Evolutionary conservation across 2,797 vertebrate species (phyloP), one percentile per base, ranked within the genome.

Genomic region (Perodicticus potto): DNA sequence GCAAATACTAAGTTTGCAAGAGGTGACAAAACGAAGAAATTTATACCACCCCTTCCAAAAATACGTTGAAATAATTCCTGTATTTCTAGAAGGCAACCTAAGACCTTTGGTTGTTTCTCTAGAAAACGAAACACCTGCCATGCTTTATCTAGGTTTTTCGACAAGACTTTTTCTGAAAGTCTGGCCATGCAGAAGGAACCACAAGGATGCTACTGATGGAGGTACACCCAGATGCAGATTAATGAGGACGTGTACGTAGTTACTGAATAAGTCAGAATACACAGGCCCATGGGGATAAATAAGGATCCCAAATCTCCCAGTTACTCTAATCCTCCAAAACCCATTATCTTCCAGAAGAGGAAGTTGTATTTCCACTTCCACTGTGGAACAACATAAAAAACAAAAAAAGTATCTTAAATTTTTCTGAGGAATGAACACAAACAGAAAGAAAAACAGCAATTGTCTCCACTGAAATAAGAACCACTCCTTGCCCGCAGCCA

Each of bases 361-460:
- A n/a, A 74, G 0, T 61, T 7, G 2, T 37, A 34, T 86, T 95
- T 92, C 59, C 32, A 84, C 73, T 72, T 72, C 55, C 37, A 91
- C 23, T 13, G 3, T 78, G 49, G 59, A 96, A 27, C 27, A 95
- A 69, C 92, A 23, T 84, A 13, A 61, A 70, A 93, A 87, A 85
- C 34, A 69, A 89, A 65, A 65, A 22, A 89, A 22, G 55, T 43
- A 93, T 16, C 22, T 93, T 81, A 61, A 29, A 69, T 76, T 90
- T 93, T 97, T 97, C 93, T 95, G 73, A 97, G 89, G 92, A 96
- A 96, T 91, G 49, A 93, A 93, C 40, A 93, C 32, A 29, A 95
- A 94, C 22, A 78, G 80, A 94, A 96, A 87, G 89, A 93, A 94
- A 97, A 94, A n/a, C 49, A 96, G 84, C 94, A 89, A 87, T 57